phyloP scores from a whole-genome alignment of 2,888 invertebrate species.

The Mesoligia furuncula region DNA sequence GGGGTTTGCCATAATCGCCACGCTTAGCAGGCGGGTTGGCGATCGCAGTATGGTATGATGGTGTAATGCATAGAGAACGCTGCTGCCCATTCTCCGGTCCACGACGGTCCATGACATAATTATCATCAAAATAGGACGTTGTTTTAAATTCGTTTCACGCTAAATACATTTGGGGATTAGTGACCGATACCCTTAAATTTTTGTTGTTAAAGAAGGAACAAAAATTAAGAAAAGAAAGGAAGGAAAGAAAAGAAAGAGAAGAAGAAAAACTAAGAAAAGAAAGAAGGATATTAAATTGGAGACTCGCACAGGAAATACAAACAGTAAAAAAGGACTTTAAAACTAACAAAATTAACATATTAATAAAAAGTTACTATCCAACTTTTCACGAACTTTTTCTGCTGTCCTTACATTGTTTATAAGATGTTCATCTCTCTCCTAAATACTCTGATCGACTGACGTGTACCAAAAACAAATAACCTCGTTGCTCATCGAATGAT shows the following conservation, averaged over 20 bases:
- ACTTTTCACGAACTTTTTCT: background rate
- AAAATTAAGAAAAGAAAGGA: background rate
- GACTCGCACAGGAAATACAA: background rate
- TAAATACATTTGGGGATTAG: background rate
- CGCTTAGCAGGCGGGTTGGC: too few relatives aligned
- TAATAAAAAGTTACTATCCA: background rate
- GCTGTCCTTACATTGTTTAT: constrained; percentile 7
- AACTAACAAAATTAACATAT: background rate
- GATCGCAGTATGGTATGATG: too few relatives aligned
- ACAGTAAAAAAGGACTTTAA: background rate
- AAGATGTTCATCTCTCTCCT: constrained; percentile 13
- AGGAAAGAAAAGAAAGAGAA: background rate
- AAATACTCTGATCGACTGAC: constrained; percentile 23
- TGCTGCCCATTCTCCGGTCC: too few relatives aligned
- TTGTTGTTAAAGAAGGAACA: background rate
- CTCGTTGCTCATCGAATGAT: constrained; percentile 26
- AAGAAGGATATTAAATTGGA: background rate
- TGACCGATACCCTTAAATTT: too few relatives aligned
- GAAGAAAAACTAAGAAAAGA: background rate
- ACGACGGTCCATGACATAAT: background rate
- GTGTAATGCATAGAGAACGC: too few relatives aligned
- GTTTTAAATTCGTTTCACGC: background rate
- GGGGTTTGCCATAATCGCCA: too few relatives aligned
- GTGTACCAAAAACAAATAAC: constrained; percentile 29
- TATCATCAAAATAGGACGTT: background rate